Evolutionary conservation across 2,797 vertebrate genomes (phyloP).

Genomic region (Danio choprae): DNA sequence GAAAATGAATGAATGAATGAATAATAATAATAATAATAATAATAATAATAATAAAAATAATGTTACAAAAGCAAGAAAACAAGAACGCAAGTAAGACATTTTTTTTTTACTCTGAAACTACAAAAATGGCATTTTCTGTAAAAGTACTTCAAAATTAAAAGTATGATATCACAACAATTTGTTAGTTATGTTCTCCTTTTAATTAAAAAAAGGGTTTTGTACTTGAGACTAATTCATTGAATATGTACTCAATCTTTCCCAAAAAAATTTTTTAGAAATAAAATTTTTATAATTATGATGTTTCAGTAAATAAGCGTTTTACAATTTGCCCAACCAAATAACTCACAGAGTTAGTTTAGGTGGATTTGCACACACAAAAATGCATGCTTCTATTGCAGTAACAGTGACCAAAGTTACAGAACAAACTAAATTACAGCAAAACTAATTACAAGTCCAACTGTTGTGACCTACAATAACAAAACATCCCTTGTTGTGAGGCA

Average conservation of each 20-base stretch:
- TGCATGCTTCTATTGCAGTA: background rate
- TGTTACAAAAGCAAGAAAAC: too few relatives aligned
- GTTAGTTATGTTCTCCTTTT: background rate
- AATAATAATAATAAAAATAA: too few relatives aligned
- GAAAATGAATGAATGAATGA: too few relatives aligned
- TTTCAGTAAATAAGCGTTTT: background rate
- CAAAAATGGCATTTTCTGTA: too few relatives aligned
- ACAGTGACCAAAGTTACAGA: background rate
- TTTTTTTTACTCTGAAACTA: too few relatives aligned
- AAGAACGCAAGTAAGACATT: too few relatives aligned
- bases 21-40: too few relatives aligned
- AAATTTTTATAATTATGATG: too few relatives aligned
- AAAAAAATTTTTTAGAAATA: too few relatives aligned
- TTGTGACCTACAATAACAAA: conserved; percentile 50
- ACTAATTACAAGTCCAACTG: conserved; percentile 38
- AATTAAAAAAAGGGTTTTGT: background rate
- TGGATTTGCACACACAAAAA: background rate
- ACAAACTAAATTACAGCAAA: conserved; percentile 25
- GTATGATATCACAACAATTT: too few relatives aligned
- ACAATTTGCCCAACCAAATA: background rate
- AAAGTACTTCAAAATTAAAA: too few relatives aligned
- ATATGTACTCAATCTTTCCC: background rate
- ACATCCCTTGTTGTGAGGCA: conserved; percentile 28
- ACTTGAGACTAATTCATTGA: background rate
- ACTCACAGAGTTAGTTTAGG: background rate